These are phyloP conservation scores for Sphaeramia orbicularis DNA, from an alignment of 2,797 vertebrate species.

Conservation along the genomic window DNA sequence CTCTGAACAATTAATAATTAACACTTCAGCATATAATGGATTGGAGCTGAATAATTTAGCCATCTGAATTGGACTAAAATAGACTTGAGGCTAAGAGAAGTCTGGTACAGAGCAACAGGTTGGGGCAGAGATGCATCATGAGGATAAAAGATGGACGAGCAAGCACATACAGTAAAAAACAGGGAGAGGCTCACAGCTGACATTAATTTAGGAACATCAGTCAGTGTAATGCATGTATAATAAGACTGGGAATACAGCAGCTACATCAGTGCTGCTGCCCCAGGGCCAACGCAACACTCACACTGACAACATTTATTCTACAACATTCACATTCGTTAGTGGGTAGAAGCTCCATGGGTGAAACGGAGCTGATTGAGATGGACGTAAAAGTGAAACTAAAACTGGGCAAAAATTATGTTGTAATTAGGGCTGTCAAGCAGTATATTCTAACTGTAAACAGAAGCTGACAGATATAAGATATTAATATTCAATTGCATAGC, in stretches of 20 bases:
- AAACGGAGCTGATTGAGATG: constrained; percentile 40
- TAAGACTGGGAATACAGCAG: constrained; percentile 70
- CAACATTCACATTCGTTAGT: constrained; percentile 62
- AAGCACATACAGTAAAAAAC: constrained; percentile 36
- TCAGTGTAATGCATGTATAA: constrained; percentile 67
- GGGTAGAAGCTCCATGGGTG: constrained; percentile 51
- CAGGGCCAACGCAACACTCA: constrained; percentile 55
- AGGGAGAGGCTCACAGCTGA: constrained; percentile 42
- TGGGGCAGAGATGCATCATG: constrained; percentile 43
- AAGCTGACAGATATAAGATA: too few relatives aligned
- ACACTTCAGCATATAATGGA: constrained; percentile 79
- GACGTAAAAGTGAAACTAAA: constrained; percentile 9
- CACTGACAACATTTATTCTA: constrained; percentile 73
- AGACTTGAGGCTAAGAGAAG: constrained; percentile 68
- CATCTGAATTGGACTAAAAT: constrained; percentile 79
- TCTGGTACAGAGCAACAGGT: constrained; percentile 73
- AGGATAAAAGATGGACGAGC: constrained; percentile 35
- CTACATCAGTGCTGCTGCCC: constrained; percentile 42
- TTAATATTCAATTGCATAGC: too few relatives aligned
- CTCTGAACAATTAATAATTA: constrained; percentile 83
- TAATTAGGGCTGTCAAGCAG: too few relatives aligned
- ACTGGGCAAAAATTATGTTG: constrained; percentile 11
- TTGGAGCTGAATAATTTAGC: constrained; percentile 83
- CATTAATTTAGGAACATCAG: constrained; percentile 65
- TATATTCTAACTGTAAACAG: too few relatives aligned